Base-by-base conservation (phyloP, 2,113 vertebrate genomes). In the Rutilus rutilus region DNA sequence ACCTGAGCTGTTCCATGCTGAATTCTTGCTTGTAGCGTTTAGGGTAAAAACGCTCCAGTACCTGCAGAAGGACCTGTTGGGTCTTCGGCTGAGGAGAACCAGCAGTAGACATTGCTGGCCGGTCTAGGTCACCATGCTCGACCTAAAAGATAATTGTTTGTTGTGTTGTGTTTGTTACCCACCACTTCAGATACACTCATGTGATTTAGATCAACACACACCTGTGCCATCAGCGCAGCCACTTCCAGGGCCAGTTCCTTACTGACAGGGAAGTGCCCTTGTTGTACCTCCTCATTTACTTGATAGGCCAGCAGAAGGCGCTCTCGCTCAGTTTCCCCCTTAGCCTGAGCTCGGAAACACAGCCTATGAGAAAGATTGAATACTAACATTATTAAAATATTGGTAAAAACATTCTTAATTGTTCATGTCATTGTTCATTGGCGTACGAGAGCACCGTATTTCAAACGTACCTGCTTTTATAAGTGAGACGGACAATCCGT, bases 221-320 rank as follows among this genome's bases (percentile, higher is more conserved):
- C 97, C 95, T 97, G 96, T 36, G 96, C 96, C 95, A 97, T 96
- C 77, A 97, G 93, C 47, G 96, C 96, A 23, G 95, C 96, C 91
- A 97, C 95, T 90, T 97, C 97, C 83, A 97, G 92, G 62, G 96
- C 96, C 89, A 97, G 92, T 89, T 97, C 96, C 90, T 97, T 97
- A 91, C 94, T 97, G 85, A 97, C 96, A 30, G 96, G 97, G 90
- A 97, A 97, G 86, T 95, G 94, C 57, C 97, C 96, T 80, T 93
- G 94, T 76, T 94, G 93, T 42, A 97, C 96, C 71, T 97, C 95
- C 36, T 91, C 92, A 80, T 96, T 97, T 85, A 97, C 94, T 93
- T 97, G 96, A 91, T 96, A 96, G 0, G 95, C 96, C 95, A 97
- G 91, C 50, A 97, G 93, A 93, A 97, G 92, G 90, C 97, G 95